These are phyloP conservation scores for Malacosoma neustria DNA, from an alignment of 2,888 invertebrate species.

Conservation along the genomic window DNA sequence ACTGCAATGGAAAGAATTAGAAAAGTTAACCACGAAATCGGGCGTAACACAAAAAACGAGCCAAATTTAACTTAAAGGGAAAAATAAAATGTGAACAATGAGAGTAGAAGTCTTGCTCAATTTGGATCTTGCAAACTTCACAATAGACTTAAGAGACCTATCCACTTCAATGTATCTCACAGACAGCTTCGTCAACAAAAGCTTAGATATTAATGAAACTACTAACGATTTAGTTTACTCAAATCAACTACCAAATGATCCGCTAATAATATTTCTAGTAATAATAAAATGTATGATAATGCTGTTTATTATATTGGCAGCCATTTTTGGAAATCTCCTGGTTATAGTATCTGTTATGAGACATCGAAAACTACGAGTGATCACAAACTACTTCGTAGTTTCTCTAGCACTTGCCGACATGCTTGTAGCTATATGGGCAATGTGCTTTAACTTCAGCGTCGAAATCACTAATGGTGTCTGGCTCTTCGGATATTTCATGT, in stretches of 20 bases:
- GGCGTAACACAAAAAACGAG: slow-evolving; percentile 35
- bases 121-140: slow-evolving; percentile 35
- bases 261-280: slow-evolving; percentile 74
- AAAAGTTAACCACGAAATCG: slow-evolving; percentile 12
- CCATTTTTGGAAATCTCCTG: slow-evolving; percentile 90
- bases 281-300: slow-evolving; percentile 85
- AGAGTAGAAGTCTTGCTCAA: slow-evolving; percentile 39
- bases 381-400: slow-evolving; percentile 97
- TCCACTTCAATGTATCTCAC: slow-evolving; percentile 63
- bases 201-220: slow-evolving; percentile 43
- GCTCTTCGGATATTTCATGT: slow-evolving; percentile 94
- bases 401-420: slow-evolving; percentile 95
- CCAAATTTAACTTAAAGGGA: slow-evolving; percentile 15
- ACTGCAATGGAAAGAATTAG: slow-evolving; percentile 15
- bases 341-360: slow-evolving; percentile 89
- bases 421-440: slow-evolving; percentile 94
- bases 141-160: slow-evolving; percentile 42
- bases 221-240: slow-evolving; percentile 45
- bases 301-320: slow-evolving; percentile 90
- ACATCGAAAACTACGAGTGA: slow-evolving; percentile 80
- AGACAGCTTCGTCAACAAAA: slow-evolving; percentile 43
- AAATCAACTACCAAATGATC: slow-evolving; percentile 47
- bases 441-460: slow-evolving; percentile 95
- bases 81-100: slow-evolving; percentile 46
- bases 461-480: slow-evolving; percentile 89